phyloP scores from a whole-genome alignment of 2,113 vertebrate genomes.

The Cyanoramphus novaezelandiae region DNA sequence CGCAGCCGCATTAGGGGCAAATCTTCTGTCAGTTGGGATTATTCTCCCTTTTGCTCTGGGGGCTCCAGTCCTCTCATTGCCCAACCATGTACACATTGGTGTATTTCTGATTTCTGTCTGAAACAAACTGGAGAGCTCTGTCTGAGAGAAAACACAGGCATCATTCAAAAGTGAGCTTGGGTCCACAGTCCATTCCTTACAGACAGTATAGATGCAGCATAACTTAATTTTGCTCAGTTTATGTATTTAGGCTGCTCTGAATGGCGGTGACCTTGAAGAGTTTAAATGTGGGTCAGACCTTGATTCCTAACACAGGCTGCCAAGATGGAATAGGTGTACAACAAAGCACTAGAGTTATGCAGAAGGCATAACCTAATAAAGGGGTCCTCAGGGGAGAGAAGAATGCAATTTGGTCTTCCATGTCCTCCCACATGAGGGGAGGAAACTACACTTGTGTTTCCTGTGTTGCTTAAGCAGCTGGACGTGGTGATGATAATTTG shows the following conservation, averaged over 20 bases:
- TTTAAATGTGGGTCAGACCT: neutral
- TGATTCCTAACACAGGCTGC: neutral
- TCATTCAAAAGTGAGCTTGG: neutral
- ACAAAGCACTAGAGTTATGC: neutral
- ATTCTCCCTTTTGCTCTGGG: neutral
- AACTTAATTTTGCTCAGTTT: neutral
- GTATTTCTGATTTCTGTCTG: neutral
- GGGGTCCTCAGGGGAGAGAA: neutral
- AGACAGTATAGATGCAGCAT: neutral
- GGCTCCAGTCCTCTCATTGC: neutral
- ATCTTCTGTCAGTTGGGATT: neutral
- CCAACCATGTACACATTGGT: rapidly evolving
- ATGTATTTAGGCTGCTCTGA: neutral
- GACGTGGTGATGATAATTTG: neutral
- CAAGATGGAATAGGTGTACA: no score
- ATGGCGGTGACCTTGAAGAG: neutral
- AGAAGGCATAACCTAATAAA: neutral
- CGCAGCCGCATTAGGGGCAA: neutral
- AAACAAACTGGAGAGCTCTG: neutral
- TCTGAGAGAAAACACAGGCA: neutral
- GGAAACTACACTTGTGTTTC: rapidly evolving
- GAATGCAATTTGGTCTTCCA: rapidly evolving
- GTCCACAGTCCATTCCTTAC: neutral
- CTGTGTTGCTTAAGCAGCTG: neutral
- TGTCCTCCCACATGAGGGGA: no score